Percentiles rank a stretch among this genome's conserved stretches.
phyloP scores from a whole-genome alignment of 2,113 vertebrate species.

The Rhea americana region DNA sequence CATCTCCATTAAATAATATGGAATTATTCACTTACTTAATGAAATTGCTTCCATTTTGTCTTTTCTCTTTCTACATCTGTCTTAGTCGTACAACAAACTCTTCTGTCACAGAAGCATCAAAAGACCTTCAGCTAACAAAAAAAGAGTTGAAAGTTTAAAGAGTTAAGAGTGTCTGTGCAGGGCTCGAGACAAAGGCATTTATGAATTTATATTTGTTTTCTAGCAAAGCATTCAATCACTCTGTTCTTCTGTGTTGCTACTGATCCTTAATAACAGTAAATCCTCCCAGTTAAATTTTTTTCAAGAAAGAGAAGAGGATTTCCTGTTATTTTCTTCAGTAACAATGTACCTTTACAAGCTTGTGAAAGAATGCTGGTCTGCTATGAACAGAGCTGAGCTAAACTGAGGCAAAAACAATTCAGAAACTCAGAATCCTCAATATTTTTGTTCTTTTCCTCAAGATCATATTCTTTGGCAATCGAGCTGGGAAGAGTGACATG shows the following conservation, averaged over 20 bases:
- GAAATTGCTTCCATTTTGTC: neutral
- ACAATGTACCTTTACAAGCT: neutral
- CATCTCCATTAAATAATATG: neutral
- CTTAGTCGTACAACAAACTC: neutral
- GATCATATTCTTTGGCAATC: neutral
- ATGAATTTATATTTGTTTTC: slow-evolving; percentile 2
- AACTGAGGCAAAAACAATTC: neutral
- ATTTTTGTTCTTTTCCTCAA: neutral
- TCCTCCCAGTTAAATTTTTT: neutral
- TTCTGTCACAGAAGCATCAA: neutral
- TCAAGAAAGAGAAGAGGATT: neutral
- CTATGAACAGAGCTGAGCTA: neutral
- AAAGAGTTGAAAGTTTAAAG: neutral
- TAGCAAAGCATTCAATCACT: neutral
- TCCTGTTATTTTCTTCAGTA: neutral
- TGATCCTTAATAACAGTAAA: slow-evolving; percentile 10
- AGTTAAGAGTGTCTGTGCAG: neutral
- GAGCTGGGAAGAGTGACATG: neutral
- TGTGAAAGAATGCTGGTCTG: neutral
- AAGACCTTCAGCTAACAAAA: neutral
- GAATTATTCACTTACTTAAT: neutral
- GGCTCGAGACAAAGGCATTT: neutral
- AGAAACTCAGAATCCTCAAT: neutral
- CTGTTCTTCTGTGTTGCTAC: neutral
- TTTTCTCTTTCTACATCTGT: neutral